Evolutionary conservation across 2,888 invertebrate genomes (phyloP), one percentile per base, ranked within the genome.

Genomic region (Eilema sororculum): DNA sequence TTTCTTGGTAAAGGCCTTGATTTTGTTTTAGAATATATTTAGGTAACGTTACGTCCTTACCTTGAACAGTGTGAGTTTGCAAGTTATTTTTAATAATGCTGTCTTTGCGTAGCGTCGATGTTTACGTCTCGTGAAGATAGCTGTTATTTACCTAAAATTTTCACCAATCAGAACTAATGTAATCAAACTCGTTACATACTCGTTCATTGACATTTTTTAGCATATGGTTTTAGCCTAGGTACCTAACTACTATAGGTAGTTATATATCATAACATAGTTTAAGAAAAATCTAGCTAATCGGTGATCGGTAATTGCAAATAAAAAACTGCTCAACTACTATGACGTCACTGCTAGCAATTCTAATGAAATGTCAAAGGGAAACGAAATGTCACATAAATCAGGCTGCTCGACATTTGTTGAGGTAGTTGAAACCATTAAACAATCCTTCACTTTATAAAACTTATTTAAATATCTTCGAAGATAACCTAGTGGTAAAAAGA

Each of bases 11-110:
- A 77, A 86, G 88, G 88, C 94, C 94, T 94, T 94, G 94, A 90
- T 92, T 87, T 89, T 83, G 86, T 90, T 91, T 91, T 88, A 90
- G 91, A 90, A 89, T 88, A 88, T 87, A 93, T 93, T 90, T 93
- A 86, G 90, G 91, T 85, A 89, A 86, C 89, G 90, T 89, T 89
- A 85, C 90, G 93, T 91, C 90, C 90, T 94, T 91, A 88, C 95
- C 95, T 95, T 95, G 95, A 90, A 86, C 88, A 80, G 82, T 82
- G 84, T 90, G 92, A 93, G 89, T 28, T 88, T 88, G 89, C 75
- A 76, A 84, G 92, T 90, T 95, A 95, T 95, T 95, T 94, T 92
- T 90, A 86, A 88, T 85, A 89, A 86, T 88, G 86, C 79, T 81
- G 84, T 86, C 85, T 89, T 90, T 83, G 82, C 84, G 82, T 79